Evolutionary conservation across 2,797 vertebrate species (phyloP).

Genomic region (Clarias fuscus): DNA sequence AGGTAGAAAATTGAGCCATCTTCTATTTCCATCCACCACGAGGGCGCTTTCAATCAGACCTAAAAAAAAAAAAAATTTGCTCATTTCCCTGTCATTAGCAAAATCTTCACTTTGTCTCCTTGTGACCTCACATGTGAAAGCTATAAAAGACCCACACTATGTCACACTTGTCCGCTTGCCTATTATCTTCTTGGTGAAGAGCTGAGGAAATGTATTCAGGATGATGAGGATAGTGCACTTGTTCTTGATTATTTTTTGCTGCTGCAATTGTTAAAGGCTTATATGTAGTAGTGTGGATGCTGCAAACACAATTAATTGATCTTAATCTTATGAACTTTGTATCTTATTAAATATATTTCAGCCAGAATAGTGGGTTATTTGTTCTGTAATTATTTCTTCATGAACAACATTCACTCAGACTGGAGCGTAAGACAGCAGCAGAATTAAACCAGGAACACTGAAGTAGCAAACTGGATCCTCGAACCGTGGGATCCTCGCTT

Average conservation of each 20-base stretch:
- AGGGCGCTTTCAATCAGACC: not conserved
- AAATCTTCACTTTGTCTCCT: not conserved
- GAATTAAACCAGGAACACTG: not conserved
- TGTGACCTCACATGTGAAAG: not conserved
- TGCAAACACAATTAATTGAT: not conserved
- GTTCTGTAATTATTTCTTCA: not conserved
- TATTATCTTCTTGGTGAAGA: not conserved
- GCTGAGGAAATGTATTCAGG: not conserved
- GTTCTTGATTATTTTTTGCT: not conserved
- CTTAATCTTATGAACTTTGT: not conserved
- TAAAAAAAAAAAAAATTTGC: not conserved
- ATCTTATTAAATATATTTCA: not conserved
- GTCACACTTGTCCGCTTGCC: not conserved
- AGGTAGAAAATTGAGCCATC: not conserved
- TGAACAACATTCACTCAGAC: not conserved
- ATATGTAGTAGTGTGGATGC: not conserved
- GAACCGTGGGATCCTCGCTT: not conserved
- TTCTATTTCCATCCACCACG: not conserved
- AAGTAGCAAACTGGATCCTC: not conserved
- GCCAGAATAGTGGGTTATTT: not conserved
- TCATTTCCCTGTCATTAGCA: not conserved
- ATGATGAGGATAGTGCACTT: not conserved
- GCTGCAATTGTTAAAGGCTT: not conserved
- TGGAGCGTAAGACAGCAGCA: not conserved
- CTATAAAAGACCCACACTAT: not conserved